phyloP scores from a whole-genome alignment of 2,113 vertebrate species.

The Ameiurus melas region DNA sequence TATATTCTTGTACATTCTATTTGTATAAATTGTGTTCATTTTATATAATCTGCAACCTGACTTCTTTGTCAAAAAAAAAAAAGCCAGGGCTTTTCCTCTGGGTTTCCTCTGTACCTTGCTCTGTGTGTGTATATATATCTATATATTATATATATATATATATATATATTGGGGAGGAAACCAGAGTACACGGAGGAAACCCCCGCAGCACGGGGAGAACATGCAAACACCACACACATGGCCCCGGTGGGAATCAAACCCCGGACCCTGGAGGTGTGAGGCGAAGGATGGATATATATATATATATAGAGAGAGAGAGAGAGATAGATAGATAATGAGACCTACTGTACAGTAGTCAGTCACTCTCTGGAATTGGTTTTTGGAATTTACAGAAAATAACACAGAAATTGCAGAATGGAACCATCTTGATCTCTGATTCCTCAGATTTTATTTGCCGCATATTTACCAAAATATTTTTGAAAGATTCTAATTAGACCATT shows the following conservation, averaged over 20 bases:
- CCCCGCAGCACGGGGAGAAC: too few species aligned
- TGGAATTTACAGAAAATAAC: neutral
- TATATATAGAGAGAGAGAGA: too few species aligned
- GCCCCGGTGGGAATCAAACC: too few species aligned
- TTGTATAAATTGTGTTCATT: neutral
- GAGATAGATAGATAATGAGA: neutral
- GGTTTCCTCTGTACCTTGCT: neutral
- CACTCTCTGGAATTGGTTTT: neutral
- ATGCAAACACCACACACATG: too few species aligned
- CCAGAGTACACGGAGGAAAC: too few species aligned
- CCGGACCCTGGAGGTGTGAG: too few species aligned
- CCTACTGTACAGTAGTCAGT: neutral
- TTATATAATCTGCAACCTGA: conserved; percentile 2
- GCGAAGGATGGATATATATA: too few species aligned
- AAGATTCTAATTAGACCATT: neutral
- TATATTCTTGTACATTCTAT: neutral
- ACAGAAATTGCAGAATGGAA: neutral
- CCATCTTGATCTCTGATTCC: neutral
- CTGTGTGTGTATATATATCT: too few species aligned
- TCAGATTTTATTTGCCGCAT: neutral
- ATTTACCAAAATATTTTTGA: neutral
- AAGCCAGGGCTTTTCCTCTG: neutral
- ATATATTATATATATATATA: too few species aligned
- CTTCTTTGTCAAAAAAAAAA: neutral
- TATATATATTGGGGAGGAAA: too few species aligned